Percentiles rank a stretch among this genome's conserved stretches.
phyloP scores from a whole-genome alignment of 2,797 vertebrate species.

The Hapalemur alaotrensis region DNA sequence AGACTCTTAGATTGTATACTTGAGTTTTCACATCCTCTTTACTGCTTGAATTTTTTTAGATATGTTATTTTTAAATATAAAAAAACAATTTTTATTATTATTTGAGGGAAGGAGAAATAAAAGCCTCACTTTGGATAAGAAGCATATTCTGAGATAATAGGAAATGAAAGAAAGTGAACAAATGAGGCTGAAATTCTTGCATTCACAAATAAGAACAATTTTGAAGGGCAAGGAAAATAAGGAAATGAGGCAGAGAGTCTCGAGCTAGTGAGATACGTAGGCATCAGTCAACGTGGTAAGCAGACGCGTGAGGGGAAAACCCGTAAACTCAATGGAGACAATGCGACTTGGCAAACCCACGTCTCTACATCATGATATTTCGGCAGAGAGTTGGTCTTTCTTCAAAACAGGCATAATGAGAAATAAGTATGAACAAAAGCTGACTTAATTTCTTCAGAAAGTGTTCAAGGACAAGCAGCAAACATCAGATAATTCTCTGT shows the following conservation, averaged over 20 bases:
- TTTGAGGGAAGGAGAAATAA: background rate
- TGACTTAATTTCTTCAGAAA: background rate
- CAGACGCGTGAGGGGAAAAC: background rate
- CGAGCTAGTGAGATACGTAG: fast-evolving
- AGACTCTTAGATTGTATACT: background rate
- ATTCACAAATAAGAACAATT: background rate
- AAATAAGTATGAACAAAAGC: background rate
- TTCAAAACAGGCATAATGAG: background rate
- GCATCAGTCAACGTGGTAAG: background rate
- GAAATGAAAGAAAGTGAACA: background rate
- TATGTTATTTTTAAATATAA: background rate
- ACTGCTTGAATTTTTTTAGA: background rate
- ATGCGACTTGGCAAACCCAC: background rate
- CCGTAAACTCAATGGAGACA: background rate
- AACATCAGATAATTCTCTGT: background rate
- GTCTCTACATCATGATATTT: background rate
- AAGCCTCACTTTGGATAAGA: background rate
- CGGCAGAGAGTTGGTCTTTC: background rate
- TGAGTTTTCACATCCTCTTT: background rate
- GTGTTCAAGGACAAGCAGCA: background rate
- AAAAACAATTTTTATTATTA: background rate
- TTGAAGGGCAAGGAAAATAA: background rate
- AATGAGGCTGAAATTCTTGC: background rate
- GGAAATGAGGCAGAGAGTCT: background rate
- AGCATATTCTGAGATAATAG: background rate